Base-by-base conservation (phyloP, 2,888 invertebrate genomes). In the Laothoe populi region DNA sequence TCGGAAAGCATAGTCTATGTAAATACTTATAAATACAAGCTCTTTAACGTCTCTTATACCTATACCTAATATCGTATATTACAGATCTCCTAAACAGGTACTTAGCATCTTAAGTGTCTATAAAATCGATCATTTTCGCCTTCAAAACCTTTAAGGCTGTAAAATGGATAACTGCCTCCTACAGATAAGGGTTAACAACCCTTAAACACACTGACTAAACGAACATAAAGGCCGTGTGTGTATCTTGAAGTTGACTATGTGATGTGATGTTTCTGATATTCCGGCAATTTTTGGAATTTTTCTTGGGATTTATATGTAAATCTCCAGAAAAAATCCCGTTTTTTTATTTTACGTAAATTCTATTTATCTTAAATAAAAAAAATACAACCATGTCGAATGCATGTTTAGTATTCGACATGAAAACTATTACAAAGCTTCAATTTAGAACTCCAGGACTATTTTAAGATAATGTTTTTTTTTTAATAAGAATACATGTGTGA, bases 171-270 rank as follows among this genome's bases (percentile, higher is more conserved):
- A 57, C 35, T 46, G 57, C 19, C 45, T 10, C 38, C 23, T 45
- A 57, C 31, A 45, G 61, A 61, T 61, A 61, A 61, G 24, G 11
- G 1, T 26, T 26, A 53, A 61, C 60, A 24, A 40, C 48, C 23
- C 19, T n/a, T 60, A 49, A 24, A 60, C 38, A 49, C 21, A 16
- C 35, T 24, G 44, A 31, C 60, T 35, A 16, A 3, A 23, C 21
- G 46, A 21, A 40, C 40, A 26, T 48, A 49, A 60, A n/a, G 23
- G 13, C 23, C 48, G 10, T n/a, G 8, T 21, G 19, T 48, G 38
- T 38, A 21, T 48, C 16, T 24, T 24, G 23, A 40, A 23, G 40
- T 35, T 24, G 11, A 19, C 35, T 24, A 10, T 48, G 38, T 3
- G 16, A 4, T 31, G 16, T 13, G 8, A 1, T n/a, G 31, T 31